These are phyloP conservation scores for Xanthia icteritia DNA, from an alignment of 2,888 invertebrate species.

Conservation along the genomic window DNA sequence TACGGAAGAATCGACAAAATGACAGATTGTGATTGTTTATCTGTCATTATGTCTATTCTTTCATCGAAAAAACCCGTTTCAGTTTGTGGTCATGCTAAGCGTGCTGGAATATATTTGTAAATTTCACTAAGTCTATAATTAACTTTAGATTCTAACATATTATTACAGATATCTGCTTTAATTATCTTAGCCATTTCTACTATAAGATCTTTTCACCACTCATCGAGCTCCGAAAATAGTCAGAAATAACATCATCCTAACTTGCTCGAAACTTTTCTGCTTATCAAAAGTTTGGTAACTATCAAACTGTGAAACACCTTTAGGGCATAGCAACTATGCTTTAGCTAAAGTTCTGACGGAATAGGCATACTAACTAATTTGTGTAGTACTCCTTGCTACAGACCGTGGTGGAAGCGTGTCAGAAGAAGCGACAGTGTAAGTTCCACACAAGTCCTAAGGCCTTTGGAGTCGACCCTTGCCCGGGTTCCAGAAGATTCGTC, in stretches of 20 bases:
- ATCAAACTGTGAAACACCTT: slow-evolving; percentile 34
- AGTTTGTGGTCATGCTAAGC: too few species aligned
- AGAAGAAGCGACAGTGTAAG: slow-evolving; percentile 97
- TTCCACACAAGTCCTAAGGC: slow-evolving; percentile 97
- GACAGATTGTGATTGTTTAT: too few species aligned
- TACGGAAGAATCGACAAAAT: too few species aligned
- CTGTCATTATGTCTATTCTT: too few species aligned
- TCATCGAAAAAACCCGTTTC: too few species aligned
- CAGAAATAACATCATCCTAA: slow-evolving; percentile 18
- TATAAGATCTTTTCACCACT: neutral
- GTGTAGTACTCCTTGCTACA: slow-evolving; percentile 96
- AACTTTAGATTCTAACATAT: neutral
- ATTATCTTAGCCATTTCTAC: neutral
- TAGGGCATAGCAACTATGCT: slow-evolving; percentile 33
- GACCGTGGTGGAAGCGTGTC: slow-evolving; percentile 98
- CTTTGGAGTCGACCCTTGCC: slow-evolving; percentile 97
- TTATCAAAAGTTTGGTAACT: slow-evolving; percentile 18
- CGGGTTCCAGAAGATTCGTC: slow-evolving; percentile 97
- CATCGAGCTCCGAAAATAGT: slow-evolving; percentile 6
- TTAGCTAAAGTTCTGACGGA: slow-evolving; percentile 61
- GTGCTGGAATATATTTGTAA: too few species aligned
- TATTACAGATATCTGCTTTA: neutral
- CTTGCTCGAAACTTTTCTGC: slow-evolving; percentile 19
- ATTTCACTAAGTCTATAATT: too few species aligned
- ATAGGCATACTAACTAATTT: slow-evolving; percentile 85